A percentile compares a stretch with the other conserved stretches of the same genome.
Conservation (phyloP, 2,113 vertebrate species). For the Chitala chitala region DNA sequence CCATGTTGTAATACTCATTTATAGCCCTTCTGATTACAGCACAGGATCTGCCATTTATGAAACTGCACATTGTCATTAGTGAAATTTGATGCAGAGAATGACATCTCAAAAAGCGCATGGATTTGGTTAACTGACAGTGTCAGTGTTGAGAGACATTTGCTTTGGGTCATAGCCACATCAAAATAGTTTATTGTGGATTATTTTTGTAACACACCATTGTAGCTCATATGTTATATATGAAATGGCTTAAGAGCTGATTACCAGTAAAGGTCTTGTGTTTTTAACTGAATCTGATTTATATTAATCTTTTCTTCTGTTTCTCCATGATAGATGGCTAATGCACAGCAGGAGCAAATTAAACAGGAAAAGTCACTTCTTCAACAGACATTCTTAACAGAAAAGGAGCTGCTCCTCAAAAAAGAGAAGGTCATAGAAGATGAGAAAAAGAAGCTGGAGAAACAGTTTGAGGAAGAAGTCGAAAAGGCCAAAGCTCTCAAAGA, state of each 20-base stretch:
- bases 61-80: too few species aligned
- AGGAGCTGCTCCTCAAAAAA: conserved; percentile 79
- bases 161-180: too few species aligned
- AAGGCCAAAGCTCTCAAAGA: conserved; percentile 79
- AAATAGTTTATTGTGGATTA: too few species aligned
- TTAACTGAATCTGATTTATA: not conserved
- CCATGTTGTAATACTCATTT: too few species aligned
- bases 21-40: too few species aligned
- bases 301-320: conserved; percentile 26
- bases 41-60: too few species aligned
- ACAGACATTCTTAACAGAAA: conserved; percentile 82
- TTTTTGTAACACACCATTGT: too few species aligned
- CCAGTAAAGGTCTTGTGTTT: not conserved
- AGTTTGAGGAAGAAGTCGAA: conserved; percentile 80
- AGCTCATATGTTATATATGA: not conserved
- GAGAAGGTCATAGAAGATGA: conserved; percentile 89
- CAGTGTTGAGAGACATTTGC: too few species aligned
- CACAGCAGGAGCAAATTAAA: conserved; percentile 81
- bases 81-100: too few species aligned
- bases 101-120: too few species aligned
- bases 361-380: conserved; percentile 83
- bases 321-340: conserved; percentile 72
- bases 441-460: conserved; percentile 79
- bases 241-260: not conserved
- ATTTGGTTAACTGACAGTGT: too few species aligned